Base-by-base conservation (phyloP, 2,797 vertebrate species). In the Crocodylus rhombifer region DNA sequence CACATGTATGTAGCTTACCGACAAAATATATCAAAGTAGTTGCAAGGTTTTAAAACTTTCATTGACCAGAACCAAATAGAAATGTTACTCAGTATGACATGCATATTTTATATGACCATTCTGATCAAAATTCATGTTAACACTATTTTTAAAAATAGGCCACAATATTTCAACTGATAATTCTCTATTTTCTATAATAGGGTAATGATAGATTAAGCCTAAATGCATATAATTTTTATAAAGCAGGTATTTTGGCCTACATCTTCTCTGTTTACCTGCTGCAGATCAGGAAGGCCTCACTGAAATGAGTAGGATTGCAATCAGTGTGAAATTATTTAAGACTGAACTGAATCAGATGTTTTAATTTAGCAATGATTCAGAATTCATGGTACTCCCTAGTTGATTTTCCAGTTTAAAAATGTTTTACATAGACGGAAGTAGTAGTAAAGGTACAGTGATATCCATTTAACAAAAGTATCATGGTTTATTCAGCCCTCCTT, bases 291-390 rank as follows among this genome's bases (percentile, higher is more conserved):
- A n/a, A 8, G 10, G 18, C 26, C 25, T 57, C 3, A 0, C 69
- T 28, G 75, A 17, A 10, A 7, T 2, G 1, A 1, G 7, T 7
- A 67, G 75, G 55, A 80, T 33, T 16, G 18, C 79, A 83, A 61
- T 20, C n/a, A 0, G 8, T 1, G 0, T 5, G 56, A 67, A 33
- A 4, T 14, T 9, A 0, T 57, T 11, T 11, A 6, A 33, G 14
- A 5, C 4, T 28, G 2, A 23, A 28, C 33, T 75, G 33, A 33
- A 73, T 3, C 1, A 5, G 57, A n/a, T 20, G 4, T 21, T 74
- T 17, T 1, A 57, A 20, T 12, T 12, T 64, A 84, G 26, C 51
- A 8, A 2, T 20, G 58, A 42, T 25, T 58, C 69, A 55, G 51
- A 16, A 61, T 28, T 33, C 71, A 64, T 6, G 26, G 23, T 63